Percentiles rank a stretch among this genome's conserved stretches.
Evolutionary conservation across 2,888 invertebrate species (phyloP).

Genomic region (Protodeltote pygarga): DNA sequence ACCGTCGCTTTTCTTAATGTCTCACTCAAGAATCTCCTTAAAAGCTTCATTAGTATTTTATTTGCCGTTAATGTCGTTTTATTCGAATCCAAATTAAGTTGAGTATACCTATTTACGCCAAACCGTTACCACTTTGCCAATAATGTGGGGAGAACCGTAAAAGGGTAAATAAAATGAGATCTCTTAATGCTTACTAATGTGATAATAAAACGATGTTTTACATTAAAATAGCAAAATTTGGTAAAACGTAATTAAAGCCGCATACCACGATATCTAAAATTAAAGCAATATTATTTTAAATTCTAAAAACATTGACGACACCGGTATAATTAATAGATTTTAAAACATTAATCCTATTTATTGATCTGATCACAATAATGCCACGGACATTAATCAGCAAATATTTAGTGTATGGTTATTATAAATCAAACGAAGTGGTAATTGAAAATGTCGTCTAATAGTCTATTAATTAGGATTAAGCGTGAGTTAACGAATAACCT

Average conservation of each 20-base stretch:
- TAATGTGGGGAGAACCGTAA: conserved; percentile 26
- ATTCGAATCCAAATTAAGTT: conserved; percentile 64
- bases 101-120: conserved; percentile 57
- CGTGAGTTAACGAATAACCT: conserved; percentile 75
- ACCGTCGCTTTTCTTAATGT: conserved; percentile 54
- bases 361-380: conserved; percentile 68
- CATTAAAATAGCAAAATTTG: conserved; percentile 36
- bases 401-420: conserved; percentile 46
- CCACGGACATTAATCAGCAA: conserved; percentile 65
- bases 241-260: conserved; percentile 22
- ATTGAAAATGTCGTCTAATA: conserved; percentile 83
- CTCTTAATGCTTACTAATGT: conserved; percentile 10
- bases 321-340: conserved; percentile 40
- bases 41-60: conserved; percentile 62
- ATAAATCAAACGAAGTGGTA: conserved; percentile 80
- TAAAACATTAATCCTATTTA: conserved; percentile 54
- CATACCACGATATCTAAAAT: conserved; percentile 25
- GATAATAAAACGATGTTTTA: conserved; percentile 16
- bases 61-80: conserved; percentile 62
- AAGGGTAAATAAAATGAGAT: conserved; percentile 20
- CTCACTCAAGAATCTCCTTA: conserved; percentile 60
- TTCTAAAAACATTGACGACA: conserved; percentile 25
- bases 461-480: conserved; percentile 82
- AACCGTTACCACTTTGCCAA: conserved; percentile 58
- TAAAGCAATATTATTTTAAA: conserved; percentile 36